Conservation (phyloP, 2,113 vertebrate genomes). For the Triplophysa tibetana region DNA sequence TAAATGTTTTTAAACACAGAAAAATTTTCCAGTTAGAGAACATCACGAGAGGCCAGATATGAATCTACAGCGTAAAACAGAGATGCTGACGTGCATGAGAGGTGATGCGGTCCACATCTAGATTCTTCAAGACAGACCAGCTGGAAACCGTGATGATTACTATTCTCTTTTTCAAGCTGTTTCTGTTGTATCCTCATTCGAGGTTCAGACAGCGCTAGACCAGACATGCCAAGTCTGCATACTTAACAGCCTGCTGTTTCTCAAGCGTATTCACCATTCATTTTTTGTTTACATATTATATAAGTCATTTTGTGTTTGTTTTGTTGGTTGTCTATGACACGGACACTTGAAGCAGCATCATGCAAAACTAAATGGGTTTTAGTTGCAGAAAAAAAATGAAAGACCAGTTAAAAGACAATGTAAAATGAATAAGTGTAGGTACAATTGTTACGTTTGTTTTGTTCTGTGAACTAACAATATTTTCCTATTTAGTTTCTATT, state of each 20-base stretch:
- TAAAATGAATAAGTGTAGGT: too few relatives aligned
- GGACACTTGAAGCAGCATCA: too few relatives aligned
- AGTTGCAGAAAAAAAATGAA: too few relatives aligned
- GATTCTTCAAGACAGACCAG: slow-evolving; percentile 27
- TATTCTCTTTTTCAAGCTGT: not conserved
- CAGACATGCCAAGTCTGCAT: slow-evolving; percentile 1
- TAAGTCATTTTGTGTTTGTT: not conserved
- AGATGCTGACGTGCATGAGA: slow-evolving; percentile 23
- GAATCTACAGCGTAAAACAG: slow-evolving; percentile 4
- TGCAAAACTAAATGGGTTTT: too few relatives aligned
- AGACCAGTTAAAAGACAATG: too few relatives aligned
- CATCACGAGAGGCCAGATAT: not conserved
- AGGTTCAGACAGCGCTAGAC: not conserved
- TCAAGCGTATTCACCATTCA: not conserved
- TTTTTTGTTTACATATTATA: slow-evolving; percentile 3
- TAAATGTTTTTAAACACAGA: not conserved
- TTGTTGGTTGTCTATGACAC: too few relatives aligned
- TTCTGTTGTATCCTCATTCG: slow-evolving; percentile 4
- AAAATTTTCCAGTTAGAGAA: not conserved
- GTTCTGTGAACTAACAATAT: too few relatives aligned
- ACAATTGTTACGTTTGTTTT: too few relatives aligned
- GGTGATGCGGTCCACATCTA: slow-evolving; percentile 21
- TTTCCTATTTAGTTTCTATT: too few relatives aligned
- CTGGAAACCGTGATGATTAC: slow-evolving; percentile 25
- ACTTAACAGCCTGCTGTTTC: slow-evolving; percentile 3